phyloP scores from a whole-genome alignment of 2,888 invertebrate genomes.

The Nemotelus pantherinus region DNA sequence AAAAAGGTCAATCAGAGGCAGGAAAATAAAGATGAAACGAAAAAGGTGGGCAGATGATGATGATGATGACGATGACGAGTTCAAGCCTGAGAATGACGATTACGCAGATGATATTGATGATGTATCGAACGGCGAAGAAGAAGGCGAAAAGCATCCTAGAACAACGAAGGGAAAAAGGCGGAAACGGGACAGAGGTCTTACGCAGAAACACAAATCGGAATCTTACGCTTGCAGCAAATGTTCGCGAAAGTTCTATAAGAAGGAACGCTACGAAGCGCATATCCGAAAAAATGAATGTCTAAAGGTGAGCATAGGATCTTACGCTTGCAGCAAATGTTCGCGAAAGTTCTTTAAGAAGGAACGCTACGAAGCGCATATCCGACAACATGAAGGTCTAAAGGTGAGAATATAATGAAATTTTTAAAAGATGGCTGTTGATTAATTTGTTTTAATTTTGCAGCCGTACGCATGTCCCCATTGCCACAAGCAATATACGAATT shows the following conservation, averaged over 20 bases:
- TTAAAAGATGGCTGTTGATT: neutral
- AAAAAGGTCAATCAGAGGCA: neutral
- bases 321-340: slow-evolving; percentile 41
- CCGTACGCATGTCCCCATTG: slow-evolving; percentile 41
- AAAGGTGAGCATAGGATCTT: slow-evolving; percentile 38
- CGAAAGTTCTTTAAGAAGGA: slow-evolving; percentile 44
- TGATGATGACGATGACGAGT: neutral
- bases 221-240: slow-evolving; percentile 43
- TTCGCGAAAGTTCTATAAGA: slow-evolving; percentile 43
- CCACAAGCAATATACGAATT: slow-evolving; percentile 37
- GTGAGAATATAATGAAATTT: slow-evolving; percentile 20
- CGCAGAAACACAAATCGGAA: slow-evolving; percentile 14
- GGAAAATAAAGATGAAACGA: neutral
- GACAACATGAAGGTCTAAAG: slow-evolving; percentile 49
- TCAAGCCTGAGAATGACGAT: neutral
- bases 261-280: slow-evolving; percentile 46
- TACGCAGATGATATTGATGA: neutral
- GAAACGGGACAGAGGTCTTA: neutral
- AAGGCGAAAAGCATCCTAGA: slow-evolving; percentile 7
- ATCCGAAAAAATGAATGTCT: slow-evolving; percentile 47
- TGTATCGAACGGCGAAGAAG: neutral
- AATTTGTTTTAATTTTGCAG: slow-evolving; percentile 10
- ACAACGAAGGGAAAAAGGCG: neutral
- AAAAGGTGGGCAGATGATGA: neutral
- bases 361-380: slow-evolving; percentile 45